phyloP scores from a whole-genome alignment of 2,888 invertebrate species.

The Tineola bisselliella region DNA sequence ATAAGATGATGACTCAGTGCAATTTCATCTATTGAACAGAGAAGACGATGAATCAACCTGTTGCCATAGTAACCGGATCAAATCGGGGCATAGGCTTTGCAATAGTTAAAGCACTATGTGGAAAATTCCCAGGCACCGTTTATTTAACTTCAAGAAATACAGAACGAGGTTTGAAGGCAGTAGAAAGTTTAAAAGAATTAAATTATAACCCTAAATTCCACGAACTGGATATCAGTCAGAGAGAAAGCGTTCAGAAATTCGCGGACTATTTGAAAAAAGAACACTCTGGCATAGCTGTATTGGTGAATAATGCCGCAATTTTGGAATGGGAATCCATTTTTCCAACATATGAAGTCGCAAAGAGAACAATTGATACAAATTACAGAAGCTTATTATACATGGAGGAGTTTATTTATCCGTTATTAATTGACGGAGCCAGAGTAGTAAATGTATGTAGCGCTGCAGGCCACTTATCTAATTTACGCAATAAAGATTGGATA shows the following conservation, averaged over 20 bases:
- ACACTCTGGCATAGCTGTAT: slow-evolving; percentile 74
- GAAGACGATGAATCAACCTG: slow-evolving; percentile 37
- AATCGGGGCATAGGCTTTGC: slow-evolving; percentile 78
- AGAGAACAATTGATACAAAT: slow-evolving; percentile 46
- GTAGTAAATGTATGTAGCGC: slow-evolving; percentile 76
- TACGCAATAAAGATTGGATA: slow-evolving; percentile 46
- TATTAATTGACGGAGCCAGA: slow-evolving; percentile 74
- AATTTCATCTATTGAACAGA: not conserved
- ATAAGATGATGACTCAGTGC: not conserved
- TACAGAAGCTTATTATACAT: slow-evolving; percentile 44
- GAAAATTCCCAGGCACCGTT: slow-evolving; percentile 73
- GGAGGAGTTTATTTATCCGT: slow-evolving; percentile 70
- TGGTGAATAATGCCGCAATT: slow-evolving; percentile 79
- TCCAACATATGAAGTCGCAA: slow-evolving; percentile 50
- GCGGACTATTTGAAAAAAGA: slow-evolving; percentile 65
- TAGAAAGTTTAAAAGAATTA: slow-evolving; percentile 64
- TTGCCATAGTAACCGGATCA: slow-evolving; percentile 71
- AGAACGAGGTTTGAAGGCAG: slow-evolving; percentile 66
- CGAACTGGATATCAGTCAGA: slow-evolving; percentile 73
- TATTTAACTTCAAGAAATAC: slow-evolving; percentile 75
- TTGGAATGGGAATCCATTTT: slow-evolving; percentile 46
- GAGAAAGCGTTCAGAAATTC: slow-evolving; percentile 66
- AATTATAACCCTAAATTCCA: slow-evolving; percentile 69
- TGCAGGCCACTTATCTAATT: slow-evolving; percentile 50
- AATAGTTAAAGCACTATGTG: slow-evolving; percentile 73